Conservation (phyloP, 2,888 invertebrate species). For the Lepetodrilus schrolli region DNA sequence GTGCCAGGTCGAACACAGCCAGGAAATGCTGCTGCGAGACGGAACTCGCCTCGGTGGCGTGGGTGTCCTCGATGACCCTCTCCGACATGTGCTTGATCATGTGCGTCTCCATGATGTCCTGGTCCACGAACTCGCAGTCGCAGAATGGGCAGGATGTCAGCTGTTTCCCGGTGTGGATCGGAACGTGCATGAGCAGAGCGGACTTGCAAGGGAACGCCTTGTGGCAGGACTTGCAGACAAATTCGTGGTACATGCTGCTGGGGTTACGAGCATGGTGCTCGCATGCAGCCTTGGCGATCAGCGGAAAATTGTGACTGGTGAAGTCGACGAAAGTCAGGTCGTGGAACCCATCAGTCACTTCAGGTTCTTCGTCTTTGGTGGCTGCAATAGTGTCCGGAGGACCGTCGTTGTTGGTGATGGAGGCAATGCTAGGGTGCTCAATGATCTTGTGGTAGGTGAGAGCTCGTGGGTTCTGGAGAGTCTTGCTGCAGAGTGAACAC, state of each 20-base stretch:
- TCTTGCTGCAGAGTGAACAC: constrained; percentile 84
- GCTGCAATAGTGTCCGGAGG: not conserved
- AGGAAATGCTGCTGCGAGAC: constrained; percentile 84
- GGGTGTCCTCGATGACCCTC: constrained; percentile 60
- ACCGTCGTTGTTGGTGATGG: not conserved
- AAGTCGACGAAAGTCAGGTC: constrained; percentile 87
- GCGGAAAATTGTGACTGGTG: constrained; percentile 85
- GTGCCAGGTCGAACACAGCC: constrained; percentile 82
- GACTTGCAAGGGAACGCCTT: constrained; percentile 74
- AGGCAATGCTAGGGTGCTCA: constrained; percentile 72
- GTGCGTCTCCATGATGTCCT: constrained; percentile 62
- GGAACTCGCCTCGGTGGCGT: constrained; percentile 41
- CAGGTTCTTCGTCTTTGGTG: too few species aligned
- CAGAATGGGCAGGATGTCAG: constrained; percentile 70
- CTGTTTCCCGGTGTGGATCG: constrained; percentile 63
- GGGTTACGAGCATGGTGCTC: constrained; percentile 79
- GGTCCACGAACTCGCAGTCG: constrained; percentile 81
- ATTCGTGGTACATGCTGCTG: constrained; percentile 68
- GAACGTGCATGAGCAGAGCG: constrained; percentile 70
- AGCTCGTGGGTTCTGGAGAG: constrained; percentile 83
- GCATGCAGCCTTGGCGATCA: constrained; percentile 84
- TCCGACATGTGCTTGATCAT: constrained; percentile 67
- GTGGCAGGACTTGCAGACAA: constrained; percentile 71
- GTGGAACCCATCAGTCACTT: constrained; percentile 62
- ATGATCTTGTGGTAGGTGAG: constrained; percentile 83